Evolutionary conservation across 2,113 vertebrate species (phyloP), one percentile per base, ranked within the genome.

Genomic region (Phaethon lepturus): DNA sequence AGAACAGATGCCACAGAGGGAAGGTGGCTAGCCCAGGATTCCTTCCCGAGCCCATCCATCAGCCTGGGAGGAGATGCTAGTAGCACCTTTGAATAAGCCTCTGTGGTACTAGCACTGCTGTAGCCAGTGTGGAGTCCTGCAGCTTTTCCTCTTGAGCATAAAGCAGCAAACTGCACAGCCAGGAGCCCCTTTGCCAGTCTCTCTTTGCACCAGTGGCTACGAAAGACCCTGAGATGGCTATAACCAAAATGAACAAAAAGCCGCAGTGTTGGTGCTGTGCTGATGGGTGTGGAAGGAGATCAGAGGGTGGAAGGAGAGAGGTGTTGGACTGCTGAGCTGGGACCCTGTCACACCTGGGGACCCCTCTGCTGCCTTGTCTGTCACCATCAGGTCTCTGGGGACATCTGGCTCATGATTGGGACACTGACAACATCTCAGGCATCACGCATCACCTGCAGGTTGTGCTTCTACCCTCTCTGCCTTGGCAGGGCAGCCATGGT

Each of bases 21-120:
- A 81, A 87, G 55, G 73, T 3, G 6, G 66, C 35, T 23, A 84
- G n/a, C 47, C 58, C 1, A 5, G 53, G 35, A 87, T 72, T 45
- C 44, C 47, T 76, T 45, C 31, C 28, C 0, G 0, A 76, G 67
- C 44, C n/a, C 3, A 29, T 71, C 72, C 67, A 58, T 58, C 52
- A 83, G 66, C 45, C 26, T 3, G 1, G 22, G 45, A 23, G 40
- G 60, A 71, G 67, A 79, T 28, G 52, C 63, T 72, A 76, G 62
- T 11, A 72, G 68, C 71, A 76, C 49, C 67, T 71, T 38, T 66
- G 55, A 86, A 56, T 18, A 66, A 80, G 56, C 23, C 62, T 10
- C 63, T 50, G 63, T 45, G 68, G 38, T 55, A 84, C 53, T 68
- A 59, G 53, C 35, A 55, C 67, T 76, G 58, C 91, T 25, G 63